phyloP scores from a whole-genome alignment of 2,888 invertebrate species.

The Nomada lathburiana region DNA sequence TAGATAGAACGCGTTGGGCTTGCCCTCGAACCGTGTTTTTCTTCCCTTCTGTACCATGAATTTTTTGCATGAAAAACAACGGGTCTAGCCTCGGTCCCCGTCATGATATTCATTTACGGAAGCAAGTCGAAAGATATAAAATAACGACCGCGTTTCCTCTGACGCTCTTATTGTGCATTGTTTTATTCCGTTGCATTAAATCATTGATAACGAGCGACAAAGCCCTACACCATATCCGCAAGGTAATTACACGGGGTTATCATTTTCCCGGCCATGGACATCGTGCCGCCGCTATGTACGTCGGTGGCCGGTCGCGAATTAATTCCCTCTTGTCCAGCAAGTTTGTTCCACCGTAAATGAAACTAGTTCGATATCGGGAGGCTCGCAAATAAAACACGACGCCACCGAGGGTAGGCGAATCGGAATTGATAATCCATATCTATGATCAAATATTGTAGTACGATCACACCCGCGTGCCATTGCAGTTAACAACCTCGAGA shows the following conservation, averaged over 20 bases:
- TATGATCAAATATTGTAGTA: slow-evolving; percentile 41
- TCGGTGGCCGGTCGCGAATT: slow-evolving; percentile 38
- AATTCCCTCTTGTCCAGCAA: slow-evolving; percentile 46
- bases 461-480: slow-evolving; percentile 29
- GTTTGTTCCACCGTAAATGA: slow-evolving; percentile 15
- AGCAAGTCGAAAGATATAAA: slow-evolving; percentile 17
- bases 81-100: background rate
- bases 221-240: slow-evolving; percentile 33
- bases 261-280: slow-evolving; percentile 44
- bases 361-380: slow-evolving; percentile 34
- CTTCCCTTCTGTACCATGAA: slow-evolving; percentile 25
- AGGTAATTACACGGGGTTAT: slow-evolving; percentile 66
- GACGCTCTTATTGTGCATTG: slow-evolving; percentile 34
- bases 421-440: slow-evolving; percentile 55
- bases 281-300: slow-evolving; percentile 11
- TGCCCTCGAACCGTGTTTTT: slow-evolving; percentile 34
- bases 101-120: slow-evolving; percentile 24
- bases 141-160: slow-evolving; percentile 26
- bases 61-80: slow-evolving; percentile 20
- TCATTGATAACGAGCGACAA: slow-evolving; percentile 52
- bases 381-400: slow-evolving; percentile 36
- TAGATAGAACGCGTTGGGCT: slow-evolving; percentile 27
- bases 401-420: slow-evolving; percentile 28
- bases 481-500: background rate
- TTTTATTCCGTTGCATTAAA: slow-evolving; percentile 48